Base-by-base conservation (phyloP, 2,113 vertebrate genomes). In the Lophochroa leadbeateri region DNA sequence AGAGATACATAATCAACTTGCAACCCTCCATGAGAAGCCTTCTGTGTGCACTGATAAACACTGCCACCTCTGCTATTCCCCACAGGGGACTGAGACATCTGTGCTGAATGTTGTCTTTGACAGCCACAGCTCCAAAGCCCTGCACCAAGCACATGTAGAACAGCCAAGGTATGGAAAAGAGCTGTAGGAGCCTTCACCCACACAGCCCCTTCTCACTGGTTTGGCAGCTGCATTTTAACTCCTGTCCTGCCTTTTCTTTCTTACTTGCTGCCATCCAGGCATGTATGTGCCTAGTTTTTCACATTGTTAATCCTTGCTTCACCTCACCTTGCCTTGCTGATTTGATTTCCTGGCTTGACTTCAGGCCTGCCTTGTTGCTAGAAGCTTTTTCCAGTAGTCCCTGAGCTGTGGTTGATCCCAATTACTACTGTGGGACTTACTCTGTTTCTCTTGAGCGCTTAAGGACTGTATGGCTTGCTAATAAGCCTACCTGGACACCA, bases 81-180 rank as follows among this genome's bases (percentile, higher is more conserved):
- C 8, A 14, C 0, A 1, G 9, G 8, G 39, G 6, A 14, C 18
- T 14, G 46, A 37, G 27, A 10, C 5, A 44, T 6, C 39, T 39
- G 5, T 1, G 3, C 13, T 39, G 10, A 57, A 49, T 8, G 18
- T 33, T 5, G 1, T 5, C 18, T 53, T 41, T 33, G 11, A 47
- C 43, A 28, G 3, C 3, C 6, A 4, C 43, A 80, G 35, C 17
- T 25, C 35, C n/a, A 18, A 27, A 27, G 14, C 13, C 25, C n/a
- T 19, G 13, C 31, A 46, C 3, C 19, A 39, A 28, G 17, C 37
- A 71, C n/a, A 37, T 76, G 9, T 7, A 35, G 33, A 79, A 39
- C 16, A 79, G 31, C 13, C n/a, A 19, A 47, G 15, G 14, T 7
- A 2, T 43, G 27, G 37, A 70, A 27, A 81, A 23, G 2, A 41